Conservation (phyloP, 2,888 invertebrate genomes). For the Dicyrtoma fusca region DNA sequence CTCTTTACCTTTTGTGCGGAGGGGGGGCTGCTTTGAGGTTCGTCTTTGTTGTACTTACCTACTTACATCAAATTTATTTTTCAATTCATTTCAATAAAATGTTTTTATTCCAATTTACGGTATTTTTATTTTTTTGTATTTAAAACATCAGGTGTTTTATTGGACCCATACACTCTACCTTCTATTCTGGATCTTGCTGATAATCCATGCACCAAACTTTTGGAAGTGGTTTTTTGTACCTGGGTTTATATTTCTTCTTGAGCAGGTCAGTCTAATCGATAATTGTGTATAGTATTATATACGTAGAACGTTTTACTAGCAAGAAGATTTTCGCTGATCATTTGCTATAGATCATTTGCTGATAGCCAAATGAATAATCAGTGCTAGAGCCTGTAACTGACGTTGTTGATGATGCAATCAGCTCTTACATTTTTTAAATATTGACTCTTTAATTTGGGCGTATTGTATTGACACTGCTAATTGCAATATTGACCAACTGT, state of each 20-base stretch:
- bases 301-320: too few relatives aligned
- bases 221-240: conserved; percentile 94
- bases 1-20: conserved; percentile 82
- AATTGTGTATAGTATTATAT: too few relatives aligned
- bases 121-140: not conserved
- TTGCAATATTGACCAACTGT: too few relatives aligned
- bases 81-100: not conserved
- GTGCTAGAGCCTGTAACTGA: too few relatives aligned
- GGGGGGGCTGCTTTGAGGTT: conserved; percentile 89
- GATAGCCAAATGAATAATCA: too few relatives aligned
- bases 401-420: not conserved
- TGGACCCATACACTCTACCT: conserved; percentile 90
- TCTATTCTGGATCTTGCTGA: conserved; percentile 80
- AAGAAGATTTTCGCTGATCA: too few relatives aligned
- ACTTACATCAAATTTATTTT: too few relatives aligned
- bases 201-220: conserved; percentile 88
- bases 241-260: conserved; percentile 75
- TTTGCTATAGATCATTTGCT: too few relatives aligned
- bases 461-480: too few relatives aligned
- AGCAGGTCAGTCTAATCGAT: too few relatives aligned
- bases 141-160: conserved; percentile 74
- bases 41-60: conserved; percentile 39
- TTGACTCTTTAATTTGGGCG: too few relatives aligned
- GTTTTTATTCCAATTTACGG: not conserved
- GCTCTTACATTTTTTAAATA: too few relatives aligned